Evolutionary conservation across 2,113 vertebrate species (phyloP).

Genomic region (Pterocles burchelli): DNA sequence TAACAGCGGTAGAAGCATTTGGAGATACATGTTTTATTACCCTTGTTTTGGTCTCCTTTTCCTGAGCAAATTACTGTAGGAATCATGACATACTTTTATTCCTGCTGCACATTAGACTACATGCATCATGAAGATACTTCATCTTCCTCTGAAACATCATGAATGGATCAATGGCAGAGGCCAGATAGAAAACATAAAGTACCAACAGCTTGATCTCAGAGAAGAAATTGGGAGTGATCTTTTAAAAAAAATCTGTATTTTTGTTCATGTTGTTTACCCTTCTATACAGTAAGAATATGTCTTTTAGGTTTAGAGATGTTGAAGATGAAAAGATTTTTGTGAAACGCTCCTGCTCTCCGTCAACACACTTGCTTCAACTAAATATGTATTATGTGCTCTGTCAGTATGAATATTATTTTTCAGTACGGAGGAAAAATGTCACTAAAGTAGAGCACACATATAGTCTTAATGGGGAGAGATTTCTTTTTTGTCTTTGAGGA

Average conservation of each 20-base stretch:
- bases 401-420: slow-evolving; percentile 20
- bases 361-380: not conserved
- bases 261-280: slow-evolving; percentile 21
- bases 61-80: not conserved
- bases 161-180: not conserved
- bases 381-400: slow-evolving; percentile 4
- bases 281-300: not conserved
- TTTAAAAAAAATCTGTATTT: not conserved
- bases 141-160: not conserved
- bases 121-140: not conserved
- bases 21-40: not conserved
- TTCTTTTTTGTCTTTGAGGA: slow-evolving; percentile 38
- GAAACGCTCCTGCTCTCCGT: not conserved
- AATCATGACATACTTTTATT: not conserved
- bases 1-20: not conserved
- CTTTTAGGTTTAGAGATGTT: not conserved
- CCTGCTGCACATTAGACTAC: not conserved
- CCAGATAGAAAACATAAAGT: not conserved
- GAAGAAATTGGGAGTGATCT: not conserved
- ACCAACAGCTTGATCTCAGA: not conserved
- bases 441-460: slow-evolving; percentile 32
- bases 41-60: not conserved
- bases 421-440: not conserved
- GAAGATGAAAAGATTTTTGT: slow-evolving; percentile 43
- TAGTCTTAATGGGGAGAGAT: not conserved